Evolutionary conservation across 1,140 invertebrate species (phyloP).

Genomic region (Melitaea cinxia): DNA sequence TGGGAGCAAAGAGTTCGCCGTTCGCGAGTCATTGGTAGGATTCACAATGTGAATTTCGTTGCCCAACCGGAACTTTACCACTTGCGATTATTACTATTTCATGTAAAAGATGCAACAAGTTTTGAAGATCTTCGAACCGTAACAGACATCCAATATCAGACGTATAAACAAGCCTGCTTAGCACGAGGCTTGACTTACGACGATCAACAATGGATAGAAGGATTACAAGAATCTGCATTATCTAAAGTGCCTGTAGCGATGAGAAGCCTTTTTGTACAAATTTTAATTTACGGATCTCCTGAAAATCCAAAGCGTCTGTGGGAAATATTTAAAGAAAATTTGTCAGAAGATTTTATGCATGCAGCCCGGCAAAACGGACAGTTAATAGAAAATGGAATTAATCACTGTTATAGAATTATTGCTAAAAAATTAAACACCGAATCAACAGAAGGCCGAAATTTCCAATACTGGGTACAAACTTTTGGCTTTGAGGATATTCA

Average conservation of each 20-base stretch:
- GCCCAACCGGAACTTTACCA: neutral
- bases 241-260: too few species aligned
- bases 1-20: neutral
- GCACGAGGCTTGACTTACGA: too few species aligned
- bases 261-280: too few species aligned
- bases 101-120: too few species aligned
- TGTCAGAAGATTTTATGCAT: neutral
- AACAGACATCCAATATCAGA: constrained; percentile 28
- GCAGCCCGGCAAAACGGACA: neutral
- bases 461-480: constrained; percentile 8
- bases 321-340: neutral
- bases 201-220: too few species aligned
- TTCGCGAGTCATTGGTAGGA: too few species aligned
- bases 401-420: too few species aligned
- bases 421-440: too few species aligned
- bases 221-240: too few species aligned
- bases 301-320: neutral
- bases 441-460: neutral
- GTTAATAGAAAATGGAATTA: neutral
- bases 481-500: constrained; percentile 19
- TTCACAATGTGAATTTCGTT: neutral
- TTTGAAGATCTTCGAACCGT: too few species aligned
- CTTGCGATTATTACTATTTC: too few species aligned
- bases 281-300: neutral
- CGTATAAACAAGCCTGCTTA: too few species aligned